Evolutionary conservation across 2,888 invertebrate species (phyloP), one percentile per base, ranked within the genome.

Genomic region (Meiosimyza decipiens): DNA sequence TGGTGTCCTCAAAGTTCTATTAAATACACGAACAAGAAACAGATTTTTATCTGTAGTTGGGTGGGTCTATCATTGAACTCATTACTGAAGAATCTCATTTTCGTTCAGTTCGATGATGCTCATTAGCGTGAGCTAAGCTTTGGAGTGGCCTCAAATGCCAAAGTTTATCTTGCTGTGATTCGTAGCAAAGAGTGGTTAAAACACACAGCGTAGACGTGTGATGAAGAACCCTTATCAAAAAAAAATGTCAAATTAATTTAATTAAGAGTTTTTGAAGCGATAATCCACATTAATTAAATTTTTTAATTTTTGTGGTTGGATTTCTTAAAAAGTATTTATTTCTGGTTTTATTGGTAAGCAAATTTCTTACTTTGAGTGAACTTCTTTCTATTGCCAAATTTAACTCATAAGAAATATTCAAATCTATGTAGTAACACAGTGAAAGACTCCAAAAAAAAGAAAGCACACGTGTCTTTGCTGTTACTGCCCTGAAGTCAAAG

Each of bases 241-340:
- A 28, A 28, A 73, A 73, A 59, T 74, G 71, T 74, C 74, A 74
- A 73, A 63, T 72, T 74, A 74, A 74, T 74, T 74, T 68, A 74
- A 72, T 70, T 71, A 49, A 65, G 47, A 52, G 52, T 57, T 71
- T 71, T 28, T 28, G 2, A 28, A 28, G 4, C 28, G 28, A 28
- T 28, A 28, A 28, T 28, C 28, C 28, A 28, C 28, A 28, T 28
- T 28, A 28, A 28, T 28, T 28, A 28, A 3, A 4, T 28, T 28
- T 4, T 28, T 1, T n/a, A 3, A 22, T 22, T 22, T 3, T 2
- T 22, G 22, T 22, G 22, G 22, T 22, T 22, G 22, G 22, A 22
- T 22, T 22, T 22, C 22, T 22, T 22, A 22, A 22, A 22, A 22
- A 22, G n/a, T 22, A 22, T 3, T 22, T 22, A 22, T 22, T 28